These are phyloP conservation scores for Aleiodes testaceus DNA, from an alignment of 2,888 invertebrate species.

Conservation along the genomic window DNA sequence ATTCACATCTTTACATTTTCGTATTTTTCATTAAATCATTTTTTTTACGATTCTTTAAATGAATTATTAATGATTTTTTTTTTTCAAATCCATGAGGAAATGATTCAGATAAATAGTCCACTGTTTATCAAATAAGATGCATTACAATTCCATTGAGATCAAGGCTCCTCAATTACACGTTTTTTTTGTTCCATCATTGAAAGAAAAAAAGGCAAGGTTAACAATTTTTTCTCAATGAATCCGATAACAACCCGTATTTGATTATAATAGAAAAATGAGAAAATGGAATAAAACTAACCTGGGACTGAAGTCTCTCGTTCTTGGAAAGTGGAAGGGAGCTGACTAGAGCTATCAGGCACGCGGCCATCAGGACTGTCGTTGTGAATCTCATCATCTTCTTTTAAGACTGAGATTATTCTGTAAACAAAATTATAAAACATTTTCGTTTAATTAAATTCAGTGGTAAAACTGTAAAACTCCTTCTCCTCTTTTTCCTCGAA, in stretches of 20 bases:
- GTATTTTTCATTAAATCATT: no score
- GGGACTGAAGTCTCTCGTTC: conserved; percentile 62
- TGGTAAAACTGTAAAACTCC: no score
- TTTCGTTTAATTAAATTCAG: background rate
- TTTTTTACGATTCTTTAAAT: no score
- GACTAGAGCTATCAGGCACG: conserved; percentile 63
- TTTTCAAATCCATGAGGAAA: background rate
- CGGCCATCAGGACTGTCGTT: conserved; percentile 59
- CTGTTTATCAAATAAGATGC: conserved; percentile 4
- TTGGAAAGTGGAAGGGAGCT: conserved; percentile 64
- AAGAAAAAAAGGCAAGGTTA: conserved; percentile 6
- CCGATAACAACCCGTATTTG: conserved; percentile 29
- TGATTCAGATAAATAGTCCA: background rate
- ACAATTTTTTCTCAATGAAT: background rate
- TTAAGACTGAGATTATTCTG: conserved; percentile 42
- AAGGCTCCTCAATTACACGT: conserved; percentile 2
- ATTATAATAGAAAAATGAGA: background rate
- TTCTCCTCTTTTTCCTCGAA: no score
- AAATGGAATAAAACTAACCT: conserved; percentile 59
- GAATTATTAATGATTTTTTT: background rate
- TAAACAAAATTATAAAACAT: no score
- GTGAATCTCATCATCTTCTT: conserved; percentile 61
- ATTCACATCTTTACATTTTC: conserved; percentile 13
- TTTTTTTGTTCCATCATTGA: background rate
- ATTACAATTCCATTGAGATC: conserved; percentile 16